Evolutionary conservation across 2,797 vertebrate genomes (phyloP).

Genomic region (Alfaro cultratus): DNA sequence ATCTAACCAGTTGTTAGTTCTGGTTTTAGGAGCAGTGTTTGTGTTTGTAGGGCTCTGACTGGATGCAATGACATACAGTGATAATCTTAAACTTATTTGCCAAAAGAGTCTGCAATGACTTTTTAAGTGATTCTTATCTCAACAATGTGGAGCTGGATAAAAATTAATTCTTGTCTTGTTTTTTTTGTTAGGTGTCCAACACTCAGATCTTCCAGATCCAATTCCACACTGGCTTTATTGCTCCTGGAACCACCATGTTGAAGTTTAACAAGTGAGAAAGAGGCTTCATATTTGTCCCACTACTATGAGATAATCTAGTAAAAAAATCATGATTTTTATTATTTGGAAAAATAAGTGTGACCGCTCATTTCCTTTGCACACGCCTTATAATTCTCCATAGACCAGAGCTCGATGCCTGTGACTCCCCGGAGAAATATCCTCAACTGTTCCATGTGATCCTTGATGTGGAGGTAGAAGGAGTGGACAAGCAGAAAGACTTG

Average conservation of each 20-base stretch:
- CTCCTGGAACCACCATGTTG: constrained; percentile 88
- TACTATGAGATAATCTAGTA: neutral
- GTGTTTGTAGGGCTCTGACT: no score
- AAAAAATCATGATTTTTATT: neutral
- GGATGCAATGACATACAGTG: no score
- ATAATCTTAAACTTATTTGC: neutral
- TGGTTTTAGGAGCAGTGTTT: no score
- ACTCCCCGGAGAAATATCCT: constrained; percentile 97
- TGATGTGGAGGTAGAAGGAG: constrained; percentile 91
- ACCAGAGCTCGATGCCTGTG: constrained; percentile 95
- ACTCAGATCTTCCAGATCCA: constrained; percentile 99
- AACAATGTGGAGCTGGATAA: neutral
- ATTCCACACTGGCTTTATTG: constrained; percentile 96
- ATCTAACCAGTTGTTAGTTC: neutral
- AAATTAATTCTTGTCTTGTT: neutral
- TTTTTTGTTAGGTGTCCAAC: constrained; percentile 90
- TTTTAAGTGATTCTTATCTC: neutral
- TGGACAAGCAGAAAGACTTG: constrained; percentile 92
- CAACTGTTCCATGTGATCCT: constrained; percentile 95
- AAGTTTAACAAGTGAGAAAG: constrained; percentile 95
- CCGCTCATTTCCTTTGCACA: neutral
- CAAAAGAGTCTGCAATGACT: neutral
- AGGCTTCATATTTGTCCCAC: neutral
- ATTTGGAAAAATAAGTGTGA: neutral
- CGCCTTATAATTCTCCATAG: constrained; percentile 65